Evolutionary conservation across 2,888 invertebrate genomes (phyloP).

Genomic region (Chironomus tentans): DNA sequence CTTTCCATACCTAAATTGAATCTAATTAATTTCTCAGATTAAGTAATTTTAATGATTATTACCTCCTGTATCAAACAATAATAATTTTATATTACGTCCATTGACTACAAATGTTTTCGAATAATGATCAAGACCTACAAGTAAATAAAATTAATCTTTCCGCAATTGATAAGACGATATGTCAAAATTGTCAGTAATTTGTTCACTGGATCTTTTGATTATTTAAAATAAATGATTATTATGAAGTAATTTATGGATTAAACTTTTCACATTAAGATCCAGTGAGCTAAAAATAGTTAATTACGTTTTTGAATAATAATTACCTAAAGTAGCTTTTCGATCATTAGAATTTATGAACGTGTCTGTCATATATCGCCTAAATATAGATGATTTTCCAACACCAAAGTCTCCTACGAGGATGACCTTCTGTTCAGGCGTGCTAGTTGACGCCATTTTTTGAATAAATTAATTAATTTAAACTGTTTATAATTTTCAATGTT

Average conservation of each 20-base stretch:
- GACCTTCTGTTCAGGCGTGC: constrained; percentile 80
- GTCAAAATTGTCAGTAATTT: background rate
- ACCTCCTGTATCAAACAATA: constrained; percentile 86
- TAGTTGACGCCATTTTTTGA: constrained; percentile 66
- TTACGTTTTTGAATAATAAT: background rate
- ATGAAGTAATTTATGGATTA: too few species aligned
- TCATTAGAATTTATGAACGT: constrained; percentile 77
- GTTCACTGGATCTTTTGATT: background rate
- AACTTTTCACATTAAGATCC: background rate
- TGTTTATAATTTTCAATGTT: background rate
- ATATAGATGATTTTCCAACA: constrained; percentile 69
- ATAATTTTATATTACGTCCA: constrained; percentile 75
- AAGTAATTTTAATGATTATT: background rate
- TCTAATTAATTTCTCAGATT: background rate
- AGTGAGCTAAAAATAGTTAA: background rate
- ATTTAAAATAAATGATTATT: too few species aligned
- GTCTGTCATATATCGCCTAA: constrained; percentile 81
- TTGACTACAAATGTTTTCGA: constrained; percentile 68
- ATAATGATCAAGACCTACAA: constrained; percentile 68
- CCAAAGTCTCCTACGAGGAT: constrained; percentile 94
- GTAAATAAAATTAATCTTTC: background rate
- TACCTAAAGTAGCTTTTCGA: constrained; percentile 71
- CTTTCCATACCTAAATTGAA: constrained; percentile 72
- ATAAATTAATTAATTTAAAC: background rate
- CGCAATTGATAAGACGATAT: background rate